phyloP scores from a whole-genome alignment of 1,140 invertebrate genomes.

The Cyphomyrmex costatus region DNA sequence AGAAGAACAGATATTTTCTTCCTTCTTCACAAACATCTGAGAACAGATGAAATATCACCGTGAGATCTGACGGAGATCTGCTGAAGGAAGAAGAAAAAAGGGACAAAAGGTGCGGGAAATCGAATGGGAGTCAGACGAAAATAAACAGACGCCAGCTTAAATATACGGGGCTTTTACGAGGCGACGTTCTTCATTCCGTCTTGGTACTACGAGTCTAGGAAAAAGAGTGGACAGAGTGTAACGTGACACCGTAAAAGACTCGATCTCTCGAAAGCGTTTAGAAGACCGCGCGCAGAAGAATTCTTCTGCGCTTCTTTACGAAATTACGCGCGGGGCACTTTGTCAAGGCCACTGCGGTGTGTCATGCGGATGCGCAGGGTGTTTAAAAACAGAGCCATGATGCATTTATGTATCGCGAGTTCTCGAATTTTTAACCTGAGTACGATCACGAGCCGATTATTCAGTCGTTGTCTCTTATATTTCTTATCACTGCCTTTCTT shows the following conservation, averaged over 20 bases:
- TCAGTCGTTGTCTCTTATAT: neutral
- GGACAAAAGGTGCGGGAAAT: constrained; percentile 8
- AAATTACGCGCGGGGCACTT: constrained; percentile 36
- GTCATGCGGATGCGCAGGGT: constrained; percentile 39
- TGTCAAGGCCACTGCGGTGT: constrained; percentile 57
- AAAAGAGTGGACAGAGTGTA: constrained; percentile 11
- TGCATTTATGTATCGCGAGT: neutral
- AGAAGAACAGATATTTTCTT: neutral
- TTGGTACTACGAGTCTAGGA: no score
- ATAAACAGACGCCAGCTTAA: constrained; percentile 39
- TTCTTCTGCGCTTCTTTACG: neutral
- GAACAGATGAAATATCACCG: constrained; percentile 31
- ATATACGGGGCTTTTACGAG: constrained; percentile 24
- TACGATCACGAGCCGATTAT: neutral
- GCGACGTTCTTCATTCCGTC: constrained; percentile 8
- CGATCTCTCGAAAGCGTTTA: constrained; percentile 33
- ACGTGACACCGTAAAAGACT: constrained; percentile 8
- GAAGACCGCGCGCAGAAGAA: neutral
- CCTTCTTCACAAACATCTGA: neutral
- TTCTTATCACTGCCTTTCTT: neutral
- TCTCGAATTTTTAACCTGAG: neutral
- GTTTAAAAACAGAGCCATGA: constrained; percentile 18
- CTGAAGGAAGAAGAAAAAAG: neutral
- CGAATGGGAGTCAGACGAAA: neutral
- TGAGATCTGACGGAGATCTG: neutral